These are phyloP conservation scores for Diaprepes abbreviatus DNA, from an alignment of 2,888 invertebrate species.

Conservation along the genomic window DNA sequence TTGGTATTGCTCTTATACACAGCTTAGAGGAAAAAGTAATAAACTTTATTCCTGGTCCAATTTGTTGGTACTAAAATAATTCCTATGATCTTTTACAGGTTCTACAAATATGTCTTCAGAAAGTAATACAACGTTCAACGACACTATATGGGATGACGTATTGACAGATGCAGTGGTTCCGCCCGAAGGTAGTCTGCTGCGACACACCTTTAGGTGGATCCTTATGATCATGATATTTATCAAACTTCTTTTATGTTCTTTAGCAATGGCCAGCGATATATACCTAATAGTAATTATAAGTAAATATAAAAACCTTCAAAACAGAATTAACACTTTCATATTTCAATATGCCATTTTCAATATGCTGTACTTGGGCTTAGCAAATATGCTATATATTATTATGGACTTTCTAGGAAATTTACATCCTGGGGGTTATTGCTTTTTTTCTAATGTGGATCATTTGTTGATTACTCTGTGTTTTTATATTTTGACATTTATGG, in stretches of 20 bases:
- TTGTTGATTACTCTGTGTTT: not conserved
- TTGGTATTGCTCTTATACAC: too few species aligned
- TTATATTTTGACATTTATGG: constrained; percentile 18
- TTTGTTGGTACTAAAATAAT: too few species aligned
- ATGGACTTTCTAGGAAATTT: not conserved
- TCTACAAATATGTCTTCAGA: too few species aligned
- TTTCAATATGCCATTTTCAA: constrained; percentile 14
- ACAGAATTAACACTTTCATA: constrained; percentile 25
- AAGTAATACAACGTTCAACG: too few species aligned
- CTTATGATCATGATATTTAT: too few species aligned
- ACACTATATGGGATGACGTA: too few species aligned
- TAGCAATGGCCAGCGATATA: constrained; percentile 8
- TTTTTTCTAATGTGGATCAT: not conserved
- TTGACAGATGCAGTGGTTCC: too few species aligned
- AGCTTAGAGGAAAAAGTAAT: too few species aligned
- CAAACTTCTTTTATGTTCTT: not conserved
- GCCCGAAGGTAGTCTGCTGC: too few species aligned
- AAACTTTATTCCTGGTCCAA: too few species aligned
- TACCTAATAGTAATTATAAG: constrained; percentile 25
- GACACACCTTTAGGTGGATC: too few species aligned
- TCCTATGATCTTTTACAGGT: too few species aligned
- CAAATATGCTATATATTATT: not conserved
- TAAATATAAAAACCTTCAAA: constrained; percentile 27
- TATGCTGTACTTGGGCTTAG: constrained; percentile 8
- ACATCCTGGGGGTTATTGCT: not conserved